Evolutionary conservation across 2,113 vertebrate genomes (phyloP).

Genomic region (Zosterops japonicus): DNA sequence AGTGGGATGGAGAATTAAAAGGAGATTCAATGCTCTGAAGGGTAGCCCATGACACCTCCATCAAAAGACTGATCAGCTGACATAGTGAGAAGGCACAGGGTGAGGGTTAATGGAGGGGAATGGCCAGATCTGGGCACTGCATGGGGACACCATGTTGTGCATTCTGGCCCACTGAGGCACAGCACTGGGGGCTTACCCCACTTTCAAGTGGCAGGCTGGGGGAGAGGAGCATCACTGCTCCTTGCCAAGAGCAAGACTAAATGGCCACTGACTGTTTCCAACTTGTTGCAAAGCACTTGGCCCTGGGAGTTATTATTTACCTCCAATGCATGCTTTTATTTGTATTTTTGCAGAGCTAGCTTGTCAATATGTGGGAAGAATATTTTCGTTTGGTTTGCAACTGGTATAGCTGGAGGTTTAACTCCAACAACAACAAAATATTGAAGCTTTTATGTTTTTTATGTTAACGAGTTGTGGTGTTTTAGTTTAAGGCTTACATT

Average conservation of each 20-base stretch:
- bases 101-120: accelerated
- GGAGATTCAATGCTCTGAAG: not conserved
- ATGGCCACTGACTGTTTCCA: not conserved
- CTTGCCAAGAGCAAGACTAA: not conserved
- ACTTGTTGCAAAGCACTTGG: not conserved
- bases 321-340: not conserved
- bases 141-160: accelerated
- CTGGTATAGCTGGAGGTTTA: constrained; percentile 16
- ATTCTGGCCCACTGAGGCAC: not conserved
- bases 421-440: not conserved
- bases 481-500: constrained; percentile 30
- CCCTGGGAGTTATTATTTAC: not conserved
- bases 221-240: not conserved
- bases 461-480: not conserved
- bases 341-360: not conserved
- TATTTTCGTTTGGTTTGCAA: not conserved
- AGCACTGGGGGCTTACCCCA: accelerated
- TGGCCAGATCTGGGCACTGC: not conserved
- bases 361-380: not conserved
- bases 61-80: not conserved
- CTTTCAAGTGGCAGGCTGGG: not conserved
- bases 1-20: not conserved
- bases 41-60: not conserved
- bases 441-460: constrained; percentile 9
- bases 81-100: accelerated